phyloP scores from a whole-genome alignment of 2,113 vertebrate genomes.

The Camarhynchus parvulus region DNA sequence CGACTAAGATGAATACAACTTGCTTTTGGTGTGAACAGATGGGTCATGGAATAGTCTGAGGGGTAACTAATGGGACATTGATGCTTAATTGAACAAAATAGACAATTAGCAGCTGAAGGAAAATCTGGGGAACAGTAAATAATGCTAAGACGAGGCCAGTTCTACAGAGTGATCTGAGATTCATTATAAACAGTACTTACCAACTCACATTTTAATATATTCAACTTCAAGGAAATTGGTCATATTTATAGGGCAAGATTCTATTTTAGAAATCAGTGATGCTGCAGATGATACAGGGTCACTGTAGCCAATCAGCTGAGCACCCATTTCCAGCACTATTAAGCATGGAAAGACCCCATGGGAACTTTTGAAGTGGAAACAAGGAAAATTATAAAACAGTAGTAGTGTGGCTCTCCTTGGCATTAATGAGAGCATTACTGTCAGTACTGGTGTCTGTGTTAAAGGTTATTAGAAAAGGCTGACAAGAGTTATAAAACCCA shows the following conservation, averaged over 20 bases:
- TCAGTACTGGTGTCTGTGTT: neutral
- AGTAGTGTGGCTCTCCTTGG: neutral
- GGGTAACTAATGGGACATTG: neutral
- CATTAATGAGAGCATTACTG: neutral
- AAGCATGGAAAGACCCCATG: neutral
- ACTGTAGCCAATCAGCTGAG: neutral
- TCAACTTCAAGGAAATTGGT: neutral
- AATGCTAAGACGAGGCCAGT: neutral
- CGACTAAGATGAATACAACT: neutral
- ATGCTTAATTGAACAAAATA: conserved; percentile 14
- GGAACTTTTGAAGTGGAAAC: conserved; percentile 19
- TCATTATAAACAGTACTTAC: neutral
- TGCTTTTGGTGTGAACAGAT: conserved; percentile 18
- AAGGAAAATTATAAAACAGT: neutral
- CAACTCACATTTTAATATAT: neutral
- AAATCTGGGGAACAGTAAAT: conserved; percentile 21
- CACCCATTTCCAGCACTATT: neutral
- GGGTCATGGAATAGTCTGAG: conserved; percentile 1
- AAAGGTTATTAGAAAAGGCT: neutral
- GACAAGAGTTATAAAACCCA: neutral
- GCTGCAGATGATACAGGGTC: neutral
- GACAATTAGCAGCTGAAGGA: conserved; percentile 21
- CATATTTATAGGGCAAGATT: neutral
- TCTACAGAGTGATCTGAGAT: neutral
- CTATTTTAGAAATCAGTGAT: neutral